Evolutionary conservation across 2,113 vertebrate species (phyloP).

Genomic region (Tragelaphus scriptus): DNA sequence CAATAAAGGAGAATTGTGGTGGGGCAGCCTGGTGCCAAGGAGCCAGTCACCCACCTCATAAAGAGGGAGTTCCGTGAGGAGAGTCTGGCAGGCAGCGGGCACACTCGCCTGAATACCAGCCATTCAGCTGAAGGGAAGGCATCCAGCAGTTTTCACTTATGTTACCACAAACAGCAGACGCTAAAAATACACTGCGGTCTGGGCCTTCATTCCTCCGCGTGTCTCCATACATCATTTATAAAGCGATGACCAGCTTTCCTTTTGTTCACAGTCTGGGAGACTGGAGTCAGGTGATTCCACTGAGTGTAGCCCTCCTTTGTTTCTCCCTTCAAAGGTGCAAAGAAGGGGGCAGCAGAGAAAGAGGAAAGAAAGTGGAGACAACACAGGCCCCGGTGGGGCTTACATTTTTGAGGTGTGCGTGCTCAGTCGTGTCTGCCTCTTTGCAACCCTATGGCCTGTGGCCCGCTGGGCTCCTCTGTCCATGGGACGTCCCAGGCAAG

Average conservation of each 20-base stretch:
- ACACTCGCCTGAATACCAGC: slow-evolving; percentile 51
- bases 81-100: slow-evolving; percentile 54
- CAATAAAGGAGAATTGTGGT: slow-evolving; percentile 41
- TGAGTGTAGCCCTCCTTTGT: too few relatives aligned
- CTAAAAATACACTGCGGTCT: slow-evolving; percentile 65
- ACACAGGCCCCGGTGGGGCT: accelerated
- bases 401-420: accelerated
- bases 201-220: background rate
- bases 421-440: background rate
- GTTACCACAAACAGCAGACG: slow-evolving; percentile 55
- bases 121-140: slow-evolving; percentile 54
- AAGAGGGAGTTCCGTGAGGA: slow-evolving; percentile 63
- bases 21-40: slow-evolving; percentile 43
- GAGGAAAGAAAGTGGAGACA: accelerated
- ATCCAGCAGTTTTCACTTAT: slow-evolving; percentile 64
- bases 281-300: background rate
- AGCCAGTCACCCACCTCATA: slow-evolving; percentile 41
- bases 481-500: background rate
- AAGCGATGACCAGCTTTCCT: background rate
- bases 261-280: background rate
- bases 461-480: background rate
- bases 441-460: accelerated
- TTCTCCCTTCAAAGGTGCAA: background rate
- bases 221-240: background rate
- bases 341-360: background rate